These are phyloP conservation scores for Pipistrellus kuhlii DNA, from an alignment of 2,797 vertebrate species.

Conservation along the genomic window DNA sequence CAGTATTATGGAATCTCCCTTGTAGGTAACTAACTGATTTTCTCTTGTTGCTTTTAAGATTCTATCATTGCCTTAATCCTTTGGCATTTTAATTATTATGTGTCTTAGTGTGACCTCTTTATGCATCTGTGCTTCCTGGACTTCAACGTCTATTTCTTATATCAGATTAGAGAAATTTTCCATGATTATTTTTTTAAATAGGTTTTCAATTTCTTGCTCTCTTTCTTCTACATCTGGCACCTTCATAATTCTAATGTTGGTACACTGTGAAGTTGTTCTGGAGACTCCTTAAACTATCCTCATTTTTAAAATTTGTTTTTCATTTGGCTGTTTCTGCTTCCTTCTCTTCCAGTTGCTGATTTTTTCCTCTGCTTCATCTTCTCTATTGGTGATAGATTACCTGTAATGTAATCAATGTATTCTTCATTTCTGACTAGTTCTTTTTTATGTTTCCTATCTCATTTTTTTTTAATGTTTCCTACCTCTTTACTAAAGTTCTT, in stretches of 20 bases:
- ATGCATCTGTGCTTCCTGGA: background rate
- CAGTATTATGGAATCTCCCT: background rate
- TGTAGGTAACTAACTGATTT: background rate
- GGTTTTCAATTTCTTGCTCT: background rate
- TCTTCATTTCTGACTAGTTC: background rate
- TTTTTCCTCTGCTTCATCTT: background rate
- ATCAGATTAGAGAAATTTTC: background rate
- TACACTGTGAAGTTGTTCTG: background rate
- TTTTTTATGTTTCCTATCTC: background rate
- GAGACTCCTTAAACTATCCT: background rate
- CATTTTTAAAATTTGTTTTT: background rate
- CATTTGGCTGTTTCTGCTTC: background rate
- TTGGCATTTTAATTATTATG: background rate
- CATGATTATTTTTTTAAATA: background rate
- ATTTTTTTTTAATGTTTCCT: background rate
- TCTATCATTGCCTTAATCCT: background rate
- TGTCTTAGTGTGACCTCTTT: background rate
- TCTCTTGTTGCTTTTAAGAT: background rate
- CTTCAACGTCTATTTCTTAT: background rate
- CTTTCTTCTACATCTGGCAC: background rate
- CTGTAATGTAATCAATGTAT: background rate
- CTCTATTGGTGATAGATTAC: background rate
- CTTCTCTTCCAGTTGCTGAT: background rate
- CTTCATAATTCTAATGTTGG: background rate
- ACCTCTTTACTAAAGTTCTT: background rate